Base-by-base conservation (phyloP, 2,888 invertebrate genomes). In the Caenorhabditis doughertyi region DNA sequence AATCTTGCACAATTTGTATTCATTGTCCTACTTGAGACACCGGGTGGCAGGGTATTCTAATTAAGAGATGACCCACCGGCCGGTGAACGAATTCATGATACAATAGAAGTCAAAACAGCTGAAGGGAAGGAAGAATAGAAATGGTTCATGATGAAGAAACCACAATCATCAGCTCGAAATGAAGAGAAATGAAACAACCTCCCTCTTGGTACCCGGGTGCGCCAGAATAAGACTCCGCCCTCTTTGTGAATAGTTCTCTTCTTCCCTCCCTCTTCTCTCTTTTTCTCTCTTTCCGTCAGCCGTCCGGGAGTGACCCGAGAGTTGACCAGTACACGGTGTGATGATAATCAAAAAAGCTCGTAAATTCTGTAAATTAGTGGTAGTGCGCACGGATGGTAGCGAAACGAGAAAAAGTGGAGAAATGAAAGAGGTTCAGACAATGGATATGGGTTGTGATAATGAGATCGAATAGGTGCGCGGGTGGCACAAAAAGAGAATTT, bases 311-410 rank as follows among this genome's bases (percentile, higher is more conserved):
- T 44, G 73, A 73, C 64, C 65, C 49, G 23, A 47, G 47, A 58
- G 60, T 25, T 39, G 44, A 55, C 35, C 35, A 42, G 23, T 27
- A 53, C 49, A 67, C 65, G 74, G 42, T 65, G 76, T 65, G 76
- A 65, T 68, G 76, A 76, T 76, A 68, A 76, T 76, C 58, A 76
- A 76, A 76, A 76, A 76, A 76, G 60, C 76, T 68, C 76, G 47
- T 76, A 76, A 76, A 76, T 76, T 76, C 76, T 76, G 76, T 60
- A 76, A 76, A 76, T 76, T 76, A 68, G 76, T 60, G 25, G n/a
- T n/a, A n/a, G 58, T 29, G 64, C 32, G 55, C 62, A 56, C 73
- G 42, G 73, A 29, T 39, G 49, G 21, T 8, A 42, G 49, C 39
- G 58, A 47, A 47, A 3, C 18, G n/a, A 18, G 18, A 47, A 47